Conservation (phyloP, 2,797 vertebrate genomes). For the Cynodonichthys magdalenae region DNA sequence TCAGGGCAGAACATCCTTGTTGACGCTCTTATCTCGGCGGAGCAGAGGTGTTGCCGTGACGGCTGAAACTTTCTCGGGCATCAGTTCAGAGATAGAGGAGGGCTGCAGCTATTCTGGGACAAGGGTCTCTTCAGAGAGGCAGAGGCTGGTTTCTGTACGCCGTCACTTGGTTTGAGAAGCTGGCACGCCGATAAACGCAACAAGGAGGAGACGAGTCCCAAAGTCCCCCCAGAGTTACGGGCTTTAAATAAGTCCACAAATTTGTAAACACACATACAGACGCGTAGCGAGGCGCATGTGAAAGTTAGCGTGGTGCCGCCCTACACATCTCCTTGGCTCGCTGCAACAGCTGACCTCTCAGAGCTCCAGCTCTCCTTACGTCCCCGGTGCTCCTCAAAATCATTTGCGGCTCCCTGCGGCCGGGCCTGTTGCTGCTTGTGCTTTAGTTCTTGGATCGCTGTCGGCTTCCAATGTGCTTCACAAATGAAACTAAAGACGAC, state of each 20-base stretch:
- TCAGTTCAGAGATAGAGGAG: constrained; percentile 81
- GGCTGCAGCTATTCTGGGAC: constrained; percentile 83
- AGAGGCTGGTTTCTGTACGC: constrained; percentile 80
- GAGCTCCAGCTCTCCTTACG: constrained; percentile 71
- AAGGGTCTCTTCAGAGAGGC: constrained; percentile 76
- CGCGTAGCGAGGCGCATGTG: constrained; percentile 35
- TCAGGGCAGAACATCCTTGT: constrained; percentile 64
- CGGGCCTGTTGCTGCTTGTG: constrained; percentile 31
- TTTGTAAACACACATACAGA: constrained; percentile 50
- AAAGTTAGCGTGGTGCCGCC: constrained; percentile 37
- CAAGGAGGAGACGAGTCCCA: constrained; percentile 74
- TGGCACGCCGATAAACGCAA: constrained; percentile 76
- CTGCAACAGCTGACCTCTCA: constrained; percentile 74
- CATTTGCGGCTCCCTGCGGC: constrained; percentile 58
- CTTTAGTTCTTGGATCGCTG: constrained; percentile 54
- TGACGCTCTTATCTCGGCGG: constrained; percentile 69
- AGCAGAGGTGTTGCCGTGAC: constrained; percentile 75
- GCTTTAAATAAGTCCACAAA: constrained; percentile 76
- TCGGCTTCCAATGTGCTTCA: constrained; percentile 41
- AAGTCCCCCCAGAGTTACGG: constrained; percentile 67
- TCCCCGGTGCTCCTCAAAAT: constrained; percentile 73
- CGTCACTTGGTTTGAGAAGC: constrained; percentile 77
- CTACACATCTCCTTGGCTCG: constrained; percentile 50
- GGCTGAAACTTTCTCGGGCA: constrained; percentile 74
- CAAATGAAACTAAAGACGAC: neutral